These are phyloP conservation scores for Calameuta filiformis DNA, from an alignment of 2,888 invertebrate species.

Conservation along the genomic window DNA sequence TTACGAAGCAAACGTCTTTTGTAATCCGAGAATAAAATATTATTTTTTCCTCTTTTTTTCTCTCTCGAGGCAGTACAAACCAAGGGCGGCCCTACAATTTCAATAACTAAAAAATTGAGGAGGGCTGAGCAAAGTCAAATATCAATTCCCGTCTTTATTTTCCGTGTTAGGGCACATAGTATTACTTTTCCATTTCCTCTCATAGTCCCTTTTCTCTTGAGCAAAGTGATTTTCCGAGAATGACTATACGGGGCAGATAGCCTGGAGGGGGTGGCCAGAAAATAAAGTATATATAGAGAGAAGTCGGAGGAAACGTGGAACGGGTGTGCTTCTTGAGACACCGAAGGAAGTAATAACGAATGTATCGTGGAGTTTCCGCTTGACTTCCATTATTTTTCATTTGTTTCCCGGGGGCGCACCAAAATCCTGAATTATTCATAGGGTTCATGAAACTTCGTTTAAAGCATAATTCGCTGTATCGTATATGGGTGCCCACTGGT, in stretches of 20 bases:
- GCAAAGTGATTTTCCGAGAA: slow-evolving; percentile 2
- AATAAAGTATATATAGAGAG: background rate
- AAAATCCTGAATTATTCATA: slow-evolving; percentile 45
- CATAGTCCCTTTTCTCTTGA: slow-evolving; percentile 7
- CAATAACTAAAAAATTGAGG: background rate
- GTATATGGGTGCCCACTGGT: slow-evolving; percentile 17
- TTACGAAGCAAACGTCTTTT: background rate
- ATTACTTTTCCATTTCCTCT: slow-evolving; percentile 2
- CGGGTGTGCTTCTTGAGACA: slow-evolving; percentile 20
- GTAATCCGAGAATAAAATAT: background rate
- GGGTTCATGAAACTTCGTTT: slow-evolving; percentile 33
- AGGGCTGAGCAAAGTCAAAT: slow-evolving; percentile 4
- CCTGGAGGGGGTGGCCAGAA: background rate
- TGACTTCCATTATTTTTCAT: slow-evolving; percentile 57
- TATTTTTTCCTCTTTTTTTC: background rate
- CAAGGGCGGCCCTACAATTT: background rate
- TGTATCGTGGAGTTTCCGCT: slow-evolving; percentile 47
- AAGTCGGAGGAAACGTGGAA: slow-evolving; percentile 14
- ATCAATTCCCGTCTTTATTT: slow-evolving; percentile 11
- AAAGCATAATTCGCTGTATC: slow-evolving; percentile 48
- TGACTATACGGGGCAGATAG: background rate
- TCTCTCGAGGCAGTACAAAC: background rate
- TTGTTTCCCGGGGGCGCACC: slow-evolving; percentile 41
- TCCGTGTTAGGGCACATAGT: background rate
- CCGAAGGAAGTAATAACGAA: slow-evolving; percentile 43